Base-by-base conservation (phyloP, 2,888 invertebrate genomes). In the Rhabditoides inermis region DNA sequence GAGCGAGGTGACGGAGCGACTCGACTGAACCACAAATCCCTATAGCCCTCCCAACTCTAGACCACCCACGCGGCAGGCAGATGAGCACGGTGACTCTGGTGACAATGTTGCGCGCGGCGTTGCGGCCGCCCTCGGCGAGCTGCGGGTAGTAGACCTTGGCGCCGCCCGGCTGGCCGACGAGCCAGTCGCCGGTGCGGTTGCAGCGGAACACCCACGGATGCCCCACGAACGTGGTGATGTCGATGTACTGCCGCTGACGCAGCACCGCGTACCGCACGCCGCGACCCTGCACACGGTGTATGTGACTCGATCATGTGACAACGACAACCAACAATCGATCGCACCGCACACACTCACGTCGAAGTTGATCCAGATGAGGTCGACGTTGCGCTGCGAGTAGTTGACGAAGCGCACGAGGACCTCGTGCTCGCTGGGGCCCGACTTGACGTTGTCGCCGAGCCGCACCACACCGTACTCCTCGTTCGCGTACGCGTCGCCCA, bases 151-250 rank as follows among this genome's bases (percentile, higher is more conserved):
- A n/a, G n/a, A n/a, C n/a, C n/a, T n/a, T n/a, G n/a, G n/a, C n/a
- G n/a, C 35, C 10, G 18, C 12, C 20, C 15, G 35, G 5, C 30
- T 20, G 18, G 23, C 32, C 12, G 18, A 82, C 81, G 77, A 84
- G 78, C 36, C 82, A 81, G 68, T 87, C 87, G 45, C 83, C 83
- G 0, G 86, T 86, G 0, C 81, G 77, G 0, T 82, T 78, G 75
- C 88, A 87, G 1, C 84, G 80, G 72, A 88, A 88, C 58, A 88
- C 84, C 88, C 89, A 90, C 0, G 87, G 87, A 78, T 90, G 89
- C 0, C 85, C 84, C 15, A 84, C 83, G 76, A 81, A 90, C 0
- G 89, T 86, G 68, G 86, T 85, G 0, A 88, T 82, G 68, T 85
- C 84, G 48, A 83, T 79, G 68, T 77, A 82, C 3, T 81, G 79